Evolutionary conservation across 2,113 vertebrate species (phyloP).

Genomic region (Callithrix jacchus): DNA sequence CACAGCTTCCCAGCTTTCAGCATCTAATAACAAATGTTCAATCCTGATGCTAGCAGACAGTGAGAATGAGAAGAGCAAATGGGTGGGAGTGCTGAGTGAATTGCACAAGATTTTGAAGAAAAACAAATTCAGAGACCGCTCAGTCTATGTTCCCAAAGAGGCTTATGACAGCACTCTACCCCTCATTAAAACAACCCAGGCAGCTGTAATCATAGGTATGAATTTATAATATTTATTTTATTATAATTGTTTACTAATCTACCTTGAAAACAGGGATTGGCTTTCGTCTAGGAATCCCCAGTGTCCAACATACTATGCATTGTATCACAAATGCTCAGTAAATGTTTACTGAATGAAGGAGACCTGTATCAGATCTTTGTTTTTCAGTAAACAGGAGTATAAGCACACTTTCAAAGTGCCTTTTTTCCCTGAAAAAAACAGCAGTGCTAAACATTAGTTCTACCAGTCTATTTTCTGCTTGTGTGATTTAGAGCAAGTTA

Average conservation of each 20-base stretch:
- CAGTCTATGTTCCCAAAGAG: slow-evolving; percentile 97
- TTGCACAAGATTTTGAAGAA: slow-evolving; percentile 97
- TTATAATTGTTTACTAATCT: not conserved
- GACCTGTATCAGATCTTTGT: not conserved
- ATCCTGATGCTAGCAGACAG: slow-evolving; percentile 96
- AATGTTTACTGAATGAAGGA: not conserved
- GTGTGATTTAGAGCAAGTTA: not conserved
- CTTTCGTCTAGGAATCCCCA: not conserved
- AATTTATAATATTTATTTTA: not conserved
- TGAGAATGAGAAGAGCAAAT: slow-evolving; percentile 96
- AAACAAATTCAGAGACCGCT: slow-evolving; percentile 98
- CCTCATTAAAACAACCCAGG: slow-evolving; percentile 98
- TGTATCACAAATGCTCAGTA: not conserved
- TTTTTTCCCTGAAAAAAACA: slow-evolving; percentile 21
- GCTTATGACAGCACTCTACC: slow-evolving; percentile 98
- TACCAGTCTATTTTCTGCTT: not conserved
- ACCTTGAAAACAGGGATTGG: not conserved
- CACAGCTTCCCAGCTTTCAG: slow-evolving; percentile 94
- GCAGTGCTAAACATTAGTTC: not conserved
- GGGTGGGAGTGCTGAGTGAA: slow-evolving; percentile 95
- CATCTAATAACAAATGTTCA: slow-evolving; percentile 93
- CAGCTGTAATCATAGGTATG: slow-evolving; percentile 94
- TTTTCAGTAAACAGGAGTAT: not conserved
- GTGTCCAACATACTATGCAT: not conserved
- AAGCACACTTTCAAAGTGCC: not conserved